Evolutionary conservation across 2,888 invertebrate species (phyloP).

Genomic region (Sphaeridia pumilis): DNA sequence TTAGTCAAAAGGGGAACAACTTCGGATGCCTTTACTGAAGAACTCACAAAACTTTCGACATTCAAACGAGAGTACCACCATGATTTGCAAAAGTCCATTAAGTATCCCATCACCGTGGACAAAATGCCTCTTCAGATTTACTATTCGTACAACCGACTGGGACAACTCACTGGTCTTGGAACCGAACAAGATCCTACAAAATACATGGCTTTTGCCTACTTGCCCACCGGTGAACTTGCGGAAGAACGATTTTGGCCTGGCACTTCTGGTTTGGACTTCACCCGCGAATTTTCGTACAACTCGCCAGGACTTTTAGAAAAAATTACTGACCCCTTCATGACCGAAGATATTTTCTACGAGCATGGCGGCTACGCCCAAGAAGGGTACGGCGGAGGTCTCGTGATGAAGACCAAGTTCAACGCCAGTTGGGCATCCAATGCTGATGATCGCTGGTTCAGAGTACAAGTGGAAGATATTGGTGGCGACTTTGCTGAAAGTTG

Average conservation of each 20-base stretch:
- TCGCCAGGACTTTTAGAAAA: slow-evolving; percentile 21
- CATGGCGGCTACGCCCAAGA: slow-evolving; percentile 28
- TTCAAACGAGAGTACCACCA: no score
- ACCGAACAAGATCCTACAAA: neutral
- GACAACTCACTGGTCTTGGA: neutral
- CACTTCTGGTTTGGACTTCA: slow-evolving; percentile 9
- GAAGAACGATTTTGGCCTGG: slow-evolving; percentile 6
- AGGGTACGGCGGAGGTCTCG: slow-evolving; percentile 22
- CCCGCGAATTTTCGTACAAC: slow-evolving; percentile 17
- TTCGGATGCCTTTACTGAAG: neutral
- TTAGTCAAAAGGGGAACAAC: neutral
- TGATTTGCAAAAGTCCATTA: neutral
- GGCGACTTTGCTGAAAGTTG: neutral
- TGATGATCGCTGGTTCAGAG: neutral
- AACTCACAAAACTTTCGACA: no score
- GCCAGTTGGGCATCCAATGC: slow-evolving; percentile 18
- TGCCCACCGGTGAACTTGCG: neutral
- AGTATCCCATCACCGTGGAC: neutral
- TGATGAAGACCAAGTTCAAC: slow-evolving; percentile 21
- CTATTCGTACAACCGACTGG: slow-evolving; percentile 5
- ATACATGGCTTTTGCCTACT: neutral
- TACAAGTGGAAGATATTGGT: neutral
- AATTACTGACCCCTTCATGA: slow-evolving; percentile 22
- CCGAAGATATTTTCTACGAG: slow-evolving; percentile 21
- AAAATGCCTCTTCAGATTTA: neutral